Evolutionary conservation across 2,888 invertebrate genomes (phyloP), one percentile per base, ranked within the genome.

Genomic region (Polylopha cassiicola): DNA sequence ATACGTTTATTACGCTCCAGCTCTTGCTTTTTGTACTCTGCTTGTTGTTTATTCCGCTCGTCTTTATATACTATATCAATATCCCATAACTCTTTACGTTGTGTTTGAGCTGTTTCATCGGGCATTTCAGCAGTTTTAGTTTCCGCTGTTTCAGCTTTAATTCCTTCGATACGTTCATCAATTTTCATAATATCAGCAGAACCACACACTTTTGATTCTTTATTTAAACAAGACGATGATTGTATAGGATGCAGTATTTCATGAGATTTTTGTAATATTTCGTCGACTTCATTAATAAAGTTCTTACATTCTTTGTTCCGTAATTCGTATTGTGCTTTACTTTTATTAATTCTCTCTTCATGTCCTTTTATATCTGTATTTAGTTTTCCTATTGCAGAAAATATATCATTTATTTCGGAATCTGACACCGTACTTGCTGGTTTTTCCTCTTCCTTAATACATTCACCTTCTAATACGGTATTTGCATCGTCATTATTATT

Each of bases 281-380:
- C 61, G 53, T 85, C 76, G 5, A 86, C 77, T 65, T 86, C 86
- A 50, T 66, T 56, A 1, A 86, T 77, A 29, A 84, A 81, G 16
- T 65, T 61, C 33, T 71, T 72, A 46, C 86, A 86, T 48, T 82
- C 79, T 37, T 64, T 54, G 36, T 73, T 78, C 42, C 78, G 65
- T 42, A 60, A 31, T 61, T 80, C 74, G 46, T 79, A 85, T 20
- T 59, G 63, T 18, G 39, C 60, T 50, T 75, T 65, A 44, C 82
- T 78, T 48, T 68, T 50, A 27, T 73, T 74, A n/a, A 84, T 60
- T 52, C 76, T 66, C 0, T 68, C 64, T 57, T 84, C 79, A 11
- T 85, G 85, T 21, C 63, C 53, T 51, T 62, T 62, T 38, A 84
- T 54, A 48, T 84, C 80, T n/a, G 44, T 43, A 36, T 84, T 82